Percentiles rank a stretch among this genome's conserved stretches.
These are phyloP conservation scores for Netelia virgata DNA, from an alignment of 2,888 invertebrate genomes.

Conservation along the genomic window DNA sequence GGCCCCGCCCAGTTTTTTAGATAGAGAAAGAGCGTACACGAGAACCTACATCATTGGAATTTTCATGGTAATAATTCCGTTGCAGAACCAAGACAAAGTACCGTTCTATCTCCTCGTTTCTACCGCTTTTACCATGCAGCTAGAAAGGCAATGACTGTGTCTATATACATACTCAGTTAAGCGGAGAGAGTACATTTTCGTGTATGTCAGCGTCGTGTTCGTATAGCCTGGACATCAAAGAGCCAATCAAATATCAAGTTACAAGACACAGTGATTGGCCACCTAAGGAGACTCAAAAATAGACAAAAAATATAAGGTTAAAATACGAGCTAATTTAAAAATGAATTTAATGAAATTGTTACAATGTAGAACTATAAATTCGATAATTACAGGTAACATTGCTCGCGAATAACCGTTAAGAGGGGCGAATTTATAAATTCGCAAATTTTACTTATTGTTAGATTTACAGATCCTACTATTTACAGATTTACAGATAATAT, in stretches of 20 bases:
- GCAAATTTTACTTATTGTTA: too few relatives aligned
- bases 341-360: neutral
- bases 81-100: conserved; percentile 64
- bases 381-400: neutral
- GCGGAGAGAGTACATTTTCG: conserved; percentile 33
- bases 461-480: too few relatives aligned
- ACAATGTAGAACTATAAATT: neutral
- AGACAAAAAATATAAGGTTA: neutral
- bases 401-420: too few relatives aligned
- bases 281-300: neutral
- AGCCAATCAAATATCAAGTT: neutral
- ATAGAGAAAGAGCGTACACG: conserved; percentile 1
- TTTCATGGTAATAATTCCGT: conserved; percentile 68
- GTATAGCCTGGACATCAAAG: conserved; percentile 11
- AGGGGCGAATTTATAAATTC: too few relatives aligned
- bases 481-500: too few relatives aligned
- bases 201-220: conserved; percentile 11
- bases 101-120: conserved; percentile 59
- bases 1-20: neutral
- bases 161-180: conserved; percentile 32
- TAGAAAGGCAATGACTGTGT: neutral
- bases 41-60: conserved; percentile 56
- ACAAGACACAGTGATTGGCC: neutral
- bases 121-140: conserved; percentile 7
- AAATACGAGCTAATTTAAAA: neutral